A percentile compares a stretch with the other conserved stretches of the same genome.
Evolutionary conservation across 2,113 vertebrate species (phyloP).

Genomic region (Rhipidura dahli): DNA sequence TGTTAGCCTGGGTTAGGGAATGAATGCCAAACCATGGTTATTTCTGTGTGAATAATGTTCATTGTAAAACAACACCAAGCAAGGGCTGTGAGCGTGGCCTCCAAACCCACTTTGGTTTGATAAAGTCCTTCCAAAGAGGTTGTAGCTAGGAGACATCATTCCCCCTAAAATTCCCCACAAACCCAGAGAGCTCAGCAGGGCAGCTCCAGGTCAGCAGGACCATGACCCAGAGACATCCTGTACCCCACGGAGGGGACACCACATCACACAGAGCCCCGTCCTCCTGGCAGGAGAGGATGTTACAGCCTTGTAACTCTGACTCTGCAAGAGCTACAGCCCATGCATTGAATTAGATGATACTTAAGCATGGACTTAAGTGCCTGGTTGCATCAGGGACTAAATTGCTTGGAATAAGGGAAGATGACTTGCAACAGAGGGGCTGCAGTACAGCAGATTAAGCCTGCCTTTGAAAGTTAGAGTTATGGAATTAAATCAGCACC

Average conservation of each 20-base stretch:
- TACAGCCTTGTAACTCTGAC: background rate
- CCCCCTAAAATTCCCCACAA: background rate
- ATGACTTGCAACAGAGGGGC: background rate
- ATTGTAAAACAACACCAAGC: background rate
- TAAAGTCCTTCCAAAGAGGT: background rate
- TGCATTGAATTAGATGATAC: background rate
- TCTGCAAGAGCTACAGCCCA: background rate
- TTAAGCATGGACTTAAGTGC: background rate
- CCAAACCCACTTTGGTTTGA: background rate
- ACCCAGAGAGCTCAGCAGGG: background rate
- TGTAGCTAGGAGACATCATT: background rate
- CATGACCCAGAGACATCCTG: background rate
- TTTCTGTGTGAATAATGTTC: background rate
- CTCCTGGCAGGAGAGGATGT: background rate
- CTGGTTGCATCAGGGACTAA: background rate
- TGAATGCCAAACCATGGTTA: background rate
- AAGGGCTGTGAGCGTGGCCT: background rate
- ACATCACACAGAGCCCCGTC: accelerated
- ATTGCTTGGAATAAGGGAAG: background rate
- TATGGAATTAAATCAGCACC: background rate
- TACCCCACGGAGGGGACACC: background rate
- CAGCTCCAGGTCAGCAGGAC: background rate
- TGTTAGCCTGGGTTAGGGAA: background rate
- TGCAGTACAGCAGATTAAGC: background rate
- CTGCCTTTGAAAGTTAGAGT: background rate